Percentiles rank a stretch among this genome's conserved stretches.
phyloP scores from a whole-genome alignment of 1,140 invertebrate species.

The Sarcophaga peregrina region DNA sequence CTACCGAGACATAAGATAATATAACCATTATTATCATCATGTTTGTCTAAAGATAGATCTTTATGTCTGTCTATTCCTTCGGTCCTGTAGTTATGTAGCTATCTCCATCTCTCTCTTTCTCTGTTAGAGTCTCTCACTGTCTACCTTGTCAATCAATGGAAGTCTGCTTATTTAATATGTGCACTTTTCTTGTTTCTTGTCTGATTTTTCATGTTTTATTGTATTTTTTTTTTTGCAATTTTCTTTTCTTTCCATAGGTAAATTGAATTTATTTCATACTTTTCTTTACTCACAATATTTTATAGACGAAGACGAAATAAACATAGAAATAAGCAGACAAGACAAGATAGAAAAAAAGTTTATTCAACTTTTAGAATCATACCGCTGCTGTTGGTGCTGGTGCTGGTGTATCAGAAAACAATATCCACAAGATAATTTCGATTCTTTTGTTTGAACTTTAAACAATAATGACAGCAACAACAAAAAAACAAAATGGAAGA shows the following conservation, averaged over 20 bases:
- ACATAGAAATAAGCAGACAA: neutral
- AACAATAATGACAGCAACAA: too few species aligned
- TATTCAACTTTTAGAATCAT: slow-evolving; percentile 7
- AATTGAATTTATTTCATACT: slow-evolving; percentile 9
- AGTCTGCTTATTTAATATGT: slow-evolving; percentile 15
- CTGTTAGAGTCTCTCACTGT: too few species aligned
- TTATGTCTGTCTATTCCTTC: too few species aligned
- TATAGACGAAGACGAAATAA: neutral
- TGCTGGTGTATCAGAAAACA: too few species aligned
- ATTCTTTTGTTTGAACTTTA: too few species aligned
- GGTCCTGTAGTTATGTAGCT: too few species aligned
- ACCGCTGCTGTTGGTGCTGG: neutral
- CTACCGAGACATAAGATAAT: too few species aligned
- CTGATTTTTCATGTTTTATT: neutral
- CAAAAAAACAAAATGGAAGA: too few species aligned
- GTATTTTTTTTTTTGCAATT: neutral
- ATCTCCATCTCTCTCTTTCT: too few species aligned
- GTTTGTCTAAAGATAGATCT: too few species aligned
- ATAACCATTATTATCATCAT: too few species aligned
- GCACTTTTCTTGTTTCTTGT: neutral
- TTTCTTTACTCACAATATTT: neutral
- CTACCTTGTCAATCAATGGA: neutral
- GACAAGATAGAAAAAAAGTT: neutral
- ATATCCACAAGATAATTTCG: too few species aligned
- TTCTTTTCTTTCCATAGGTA: neutral